Base-by-base conservation (phyloP, 2,888 invertebrate genomes). In the Lepidochrysops patricia region DNA sequence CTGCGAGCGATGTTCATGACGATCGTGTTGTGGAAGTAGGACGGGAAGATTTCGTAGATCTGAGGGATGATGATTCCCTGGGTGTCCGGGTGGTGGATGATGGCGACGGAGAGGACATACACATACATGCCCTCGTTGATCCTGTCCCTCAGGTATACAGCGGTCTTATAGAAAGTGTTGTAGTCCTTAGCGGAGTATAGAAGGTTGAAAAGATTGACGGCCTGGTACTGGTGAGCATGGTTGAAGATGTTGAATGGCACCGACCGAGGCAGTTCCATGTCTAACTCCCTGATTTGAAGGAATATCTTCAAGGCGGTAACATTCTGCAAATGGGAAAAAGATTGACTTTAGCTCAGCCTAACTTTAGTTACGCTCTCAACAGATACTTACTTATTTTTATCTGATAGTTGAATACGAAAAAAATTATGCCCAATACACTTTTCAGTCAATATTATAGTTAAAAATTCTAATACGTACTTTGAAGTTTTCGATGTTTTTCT, bases 11-110 rank as follows among this genome's bases (percentile, higher is more conserved):
- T 89, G 49, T 91, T 89, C 75, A 95, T 91, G 63, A 94, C 90
- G 72, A 94, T 92, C 60, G 90, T 86, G 72, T 92, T 93, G 76
- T 93, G 90, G 89, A 94, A 95, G 79, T 90, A 91, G 67, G 93
- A 91, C 0, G 95, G 95, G 76, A 92, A 91, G 64, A 94, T 86
- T 79, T 95, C 95, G 72, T 94, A 94, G 60, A 92, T 86, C 57
- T 94, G 92, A 13, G 95, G 95, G 7, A 94, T 79, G 43, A 92
- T 82, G 59, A 95, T 79, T 26, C 92, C 92, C 69, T 91, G 89
- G 61, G 91, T 91, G 64, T 94, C 94, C 5, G 79, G 79, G 32
- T 93, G 91, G 68, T 93, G 92, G 35, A 92, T 76, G 12, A 94
- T 84, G 12, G 93, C 93, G 23, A 91, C 81, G 62, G 90, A 90